A percentile compares a stretch with the other conserved stretches of the same genome.
These are phyloP conservation scores for Erythrocercus mccallii DNA, from an alignment of 2,113 vertebrate genomes.

Conservation along the genomic window DNA sequence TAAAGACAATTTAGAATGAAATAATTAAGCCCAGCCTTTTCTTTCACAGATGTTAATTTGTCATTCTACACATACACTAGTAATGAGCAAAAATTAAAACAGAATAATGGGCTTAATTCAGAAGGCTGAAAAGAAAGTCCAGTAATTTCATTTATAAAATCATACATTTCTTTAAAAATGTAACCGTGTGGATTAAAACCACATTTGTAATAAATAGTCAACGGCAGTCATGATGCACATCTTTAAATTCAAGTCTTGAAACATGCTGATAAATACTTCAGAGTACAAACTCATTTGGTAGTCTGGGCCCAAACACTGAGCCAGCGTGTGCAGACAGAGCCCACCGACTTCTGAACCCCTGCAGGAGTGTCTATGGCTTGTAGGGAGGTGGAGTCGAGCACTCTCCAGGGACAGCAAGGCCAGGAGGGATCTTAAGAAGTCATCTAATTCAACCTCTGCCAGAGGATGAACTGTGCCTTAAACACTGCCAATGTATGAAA, in stretches of 20 bases:
- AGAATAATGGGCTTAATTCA: not conserved
- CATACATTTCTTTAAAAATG: not conserved
- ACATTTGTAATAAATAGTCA: not conserved
- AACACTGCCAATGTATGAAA: not conserved
- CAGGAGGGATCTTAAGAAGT: not conserved
- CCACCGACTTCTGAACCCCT: fast-evolving
- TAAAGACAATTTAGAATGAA: not conserved
- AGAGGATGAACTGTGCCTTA: constrained; percentile 14
- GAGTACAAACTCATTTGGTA: not conserved
- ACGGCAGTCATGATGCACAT: not conserved
- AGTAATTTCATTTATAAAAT: not conserved
- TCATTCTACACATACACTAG: not conserved
- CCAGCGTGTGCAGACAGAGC: not conserved
- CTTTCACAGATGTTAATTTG: not conserved
- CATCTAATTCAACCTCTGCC: not conserved
- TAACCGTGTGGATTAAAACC: not conserved
- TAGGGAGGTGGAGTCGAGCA: not conserved
- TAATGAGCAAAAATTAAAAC: not conserved
- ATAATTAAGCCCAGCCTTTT: not conserved
- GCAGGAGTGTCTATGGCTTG: fast-evolving
- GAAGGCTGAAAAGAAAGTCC: not conserved
- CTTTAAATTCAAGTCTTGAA: not conserved
- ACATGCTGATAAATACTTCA: not conserved
- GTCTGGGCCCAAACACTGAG: not conserved
- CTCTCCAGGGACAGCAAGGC: not conserved